A percentile compares a stretch with the other conserved stretches of the same genome.
Conservation (phyloP, 2,113 vertebrate species). For the Vidua chalybeata region DNA sequence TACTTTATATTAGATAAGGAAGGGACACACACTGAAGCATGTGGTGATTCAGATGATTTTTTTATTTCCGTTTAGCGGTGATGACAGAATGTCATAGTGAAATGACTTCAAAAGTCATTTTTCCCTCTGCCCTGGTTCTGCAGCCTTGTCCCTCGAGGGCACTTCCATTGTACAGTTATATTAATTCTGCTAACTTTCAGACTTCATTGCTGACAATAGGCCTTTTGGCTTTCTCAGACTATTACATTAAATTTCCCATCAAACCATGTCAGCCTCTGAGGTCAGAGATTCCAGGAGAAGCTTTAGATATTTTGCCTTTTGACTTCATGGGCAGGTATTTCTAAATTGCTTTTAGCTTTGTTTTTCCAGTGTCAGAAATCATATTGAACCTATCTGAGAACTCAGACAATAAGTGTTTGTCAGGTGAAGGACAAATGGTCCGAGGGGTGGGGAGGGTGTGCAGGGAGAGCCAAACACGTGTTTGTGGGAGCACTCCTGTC, state of each 20-base stretch:
- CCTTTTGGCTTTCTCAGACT: slow-evolving; percentile 81
- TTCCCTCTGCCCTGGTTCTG: slow-evolving; percentile 74
- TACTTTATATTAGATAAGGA: slow-evolving; percentile 94
- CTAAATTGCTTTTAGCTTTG: slow-evolving; percentile 91
- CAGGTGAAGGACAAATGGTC: slow-evolving; percentile 61
- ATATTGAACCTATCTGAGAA: slow-evolving; percentile 70
- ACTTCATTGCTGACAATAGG: slow-evolving; percentile 89
- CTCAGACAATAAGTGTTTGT: slow-evolving; percentile 72
- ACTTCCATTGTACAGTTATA: slow-evolving; percentile 81
- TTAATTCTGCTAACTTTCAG: slow-evolving; percentile 84
- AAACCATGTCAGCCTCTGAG: slow-evolving; percentile 82
- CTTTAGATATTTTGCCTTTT: slow-evolving; percentile 78
- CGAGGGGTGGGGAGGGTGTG: not conserved
- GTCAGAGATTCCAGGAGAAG: slow-evolving; percentile 79
- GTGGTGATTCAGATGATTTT: slow-evolving; percentile 82
- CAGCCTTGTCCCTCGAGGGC: slow-evolving; percentile 77
- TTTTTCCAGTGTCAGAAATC: slow-evolving; percentile 77
- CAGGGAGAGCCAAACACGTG: not conserved
- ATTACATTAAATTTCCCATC: slow-evolving; percentile 87
- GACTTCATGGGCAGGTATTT: slow-evolving; percentile 85
- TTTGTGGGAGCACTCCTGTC: not conserved
- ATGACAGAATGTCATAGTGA: slow-evolving; percentile 83
- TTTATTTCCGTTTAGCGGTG: slow-evolving; percentile 82
- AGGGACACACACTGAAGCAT: slow-evolving; percentile 80
- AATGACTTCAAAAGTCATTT: slow-evolving; percentile 83